phyloP scores from a whole-genome alignment of 2,888 invertebrate species.

The Orchestes rusci region DNA sequence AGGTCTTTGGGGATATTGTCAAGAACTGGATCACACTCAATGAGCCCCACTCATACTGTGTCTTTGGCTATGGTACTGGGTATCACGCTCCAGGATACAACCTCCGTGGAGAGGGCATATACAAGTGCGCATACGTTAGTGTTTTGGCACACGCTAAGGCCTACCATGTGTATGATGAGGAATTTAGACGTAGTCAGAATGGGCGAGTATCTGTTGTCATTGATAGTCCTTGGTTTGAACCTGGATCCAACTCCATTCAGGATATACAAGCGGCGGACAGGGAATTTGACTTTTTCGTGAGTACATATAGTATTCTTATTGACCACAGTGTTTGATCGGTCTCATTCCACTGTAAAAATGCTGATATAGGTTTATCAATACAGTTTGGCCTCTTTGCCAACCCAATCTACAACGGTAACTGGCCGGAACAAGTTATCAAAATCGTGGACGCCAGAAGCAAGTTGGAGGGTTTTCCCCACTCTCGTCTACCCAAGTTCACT shows the following conservation, averaged over 20 bases:
- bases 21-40: slow-evolving; percentile 65
- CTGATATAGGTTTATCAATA: background rate
- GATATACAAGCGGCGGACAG: slow-evolving; percentile 18
- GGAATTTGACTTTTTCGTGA: slow-evolving; percentile 17
- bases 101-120: slow-evolving; percentile 33
- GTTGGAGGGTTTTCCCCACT: slow-evolving; percentile 44
- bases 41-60: background rate
- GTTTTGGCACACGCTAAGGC: slow-evolving; percentile 62
- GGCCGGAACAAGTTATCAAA: slow-evolving; percentile 57
- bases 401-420: slow-evolving; percentile 58
- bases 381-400: slow-evolving; percentile 38
- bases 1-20: slow-evolving; percentile 50
- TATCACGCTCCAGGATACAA: slow-evolving; percentile 11
- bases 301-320: background rate
- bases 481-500: slow-evolving; percentile 57
- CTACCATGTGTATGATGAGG: slow-evolving; percentile 55
- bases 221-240: slow-evolving; percentile 13
- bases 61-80: slow-evolving; percentile 6
- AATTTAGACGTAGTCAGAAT: slow-evolving; percentile 50
- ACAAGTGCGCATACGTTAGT: slow-evolving; percentile 57
- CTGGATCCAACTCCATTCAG: slow-evolving; percentile 8
- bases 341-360: background rate
- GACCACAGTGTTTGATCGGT: too few relatives aligned
- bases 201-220: slow-evolving; percentile 30
- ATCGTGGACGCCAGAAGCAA: slow-evolving; percentile 50